phyloP scores from a whole-genome alignment of 1,140 invertebrate species.

The Pomacea maculata region DNA sequence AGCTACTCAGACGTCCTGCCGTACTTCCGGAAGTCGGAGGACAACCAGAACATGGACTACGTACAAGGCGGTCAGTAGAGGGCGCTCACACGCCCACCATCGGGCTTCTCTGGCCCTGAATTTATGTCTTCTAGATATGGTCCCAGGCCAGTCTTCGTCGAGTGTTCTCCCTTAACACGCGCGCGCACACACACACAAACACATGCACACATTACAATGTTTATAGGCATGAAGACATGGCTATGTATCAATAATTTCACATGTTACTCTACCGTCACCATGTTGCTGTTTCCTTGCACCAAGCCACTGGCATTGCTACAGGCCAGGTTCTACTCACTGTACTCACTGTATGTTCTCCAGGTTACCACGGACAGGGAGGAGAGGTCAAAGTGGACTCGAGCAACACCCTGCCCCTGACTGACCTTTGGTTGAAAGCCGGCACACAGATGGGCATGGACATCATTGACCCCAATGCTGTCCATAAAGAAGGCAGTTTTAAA shows the following conservation, averaged over 20 bases:
- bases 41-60: slow-evolving; percentile 28
- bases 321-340: neutral
- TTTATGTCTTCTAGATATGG: neutral
- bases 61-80: neutral
- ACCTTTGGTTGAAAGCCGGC: slow-evolving; percentile 34
- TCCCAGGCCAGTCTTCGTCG: neutral
- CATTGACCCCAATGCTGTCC: slow-evolving; percentile 36
- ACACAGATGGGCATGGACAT: slow-evolving; percentile 33
- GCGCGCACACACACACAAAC: neutral
- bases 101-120: neutral
- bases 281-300: too few relatives aligned
- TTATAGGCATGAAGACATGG: too few relatives aligned
- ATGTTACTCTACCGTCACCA: too few relatives aligned
- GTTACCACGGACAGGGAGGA: slow-evolving; percentile 40
- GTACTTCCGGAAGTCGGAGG: slow-evolving; percentile 87
- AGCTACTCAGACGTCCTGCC: slow-evolving; percentile 83
- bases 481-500: slow-evolving; percentile 22
- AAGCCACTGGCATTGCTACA: too few relatives aligned
- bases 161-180: neutral
- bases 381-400: slow-evolving; percentile 30
- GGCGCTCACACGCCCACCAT: neutral
- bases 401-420: slow-evolving; percentile 23
- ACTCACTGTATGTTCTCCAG: slow-evolving; percentile 20
- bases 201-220: too few relatives aligned
- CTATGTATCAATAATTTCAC: too few relatives aligned